Evolutionary conservation across 2,113 vertebrate species (phyloP), one percentile per base, ranked within the genome.

Genomic region (Sinocyclocheilus rhinocerous): DNA sequence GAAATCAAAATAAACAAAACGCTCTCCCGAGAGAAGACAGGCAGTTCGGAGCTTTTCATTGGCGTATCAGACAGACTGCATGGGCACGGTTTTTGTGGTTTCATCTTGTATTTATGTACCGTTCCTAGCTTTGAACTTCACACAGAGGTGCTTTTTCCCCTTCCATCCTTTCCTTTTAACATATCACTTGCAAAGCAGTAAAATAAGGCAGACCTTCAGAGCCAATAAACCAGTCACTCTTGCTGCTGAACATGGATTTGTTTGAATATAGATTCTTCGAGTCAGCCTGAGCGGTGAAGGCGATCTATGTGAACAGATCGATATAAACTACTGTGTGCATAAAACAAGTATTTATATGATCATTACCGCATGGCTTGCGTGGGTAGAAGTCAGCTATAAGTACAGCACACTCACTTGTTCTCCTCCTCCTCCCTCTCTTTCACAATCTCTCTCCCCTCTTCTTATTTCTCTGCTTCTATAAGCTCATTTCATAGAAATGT

Each of bases 261-360:
- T 81, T 50, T 67, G 59, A 81, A 81, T 81, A 81, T 81, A 42
- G 79, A 81, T 81, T 65, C 42, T 15, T 67, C 20, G 42, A 81
- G 39, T 81, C 59, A 67, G 78, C 33, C 33, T 1, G 6, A 42
- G 55, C 4, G 13, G 55, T 26, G 61, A 26, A 81, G 79, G 61
- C 1, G 61, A 48, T 75, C 65, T 59, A 39, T 78, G 76, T 39
- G 48, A 45, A 36, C 3, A 13, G 77, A 79, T 85, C 84, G 52
- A 85, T 78, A 85, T 45, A 57, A 26, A 80, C 84, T 52, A 20
- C 84, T 63, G 63, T 85, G 76, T 45, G 50, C 83, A 84, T 85
- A 70, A 55, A 78, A 16, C 67, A 78, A 55, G 61, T 80, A 39
- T 85, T 80, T 79, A 85, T 79, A 85, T 69, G 84, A 85, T 67